Evolutionary conservation across 2,113 vertebrate genomes (phyloP).

Genomic region (Triplophysa tibetana): DNA sequence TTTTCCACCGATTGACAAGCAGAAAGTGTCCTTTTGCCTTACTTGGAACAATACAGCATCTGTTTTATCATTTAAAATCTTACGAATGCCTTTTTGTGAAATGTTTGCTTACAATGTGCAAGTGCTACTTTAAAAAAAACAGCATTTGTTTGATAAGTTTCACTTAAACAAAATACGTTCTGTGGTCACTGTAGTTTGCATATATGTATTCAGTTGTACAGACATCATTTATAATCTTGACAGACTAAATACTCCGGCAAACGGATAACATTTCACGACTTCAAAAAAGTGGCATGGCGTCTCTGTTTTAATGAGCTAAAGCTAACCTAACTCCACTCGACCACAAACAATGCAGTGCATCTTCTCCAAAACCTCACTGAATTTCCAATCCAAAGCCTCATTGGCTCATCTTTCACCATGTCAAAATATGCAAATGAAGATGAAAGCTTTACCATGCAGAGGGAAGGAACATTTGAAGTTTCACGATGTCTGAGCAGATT

Average conservation of each 20-base stretch:
- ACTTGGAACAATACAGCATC: no score
- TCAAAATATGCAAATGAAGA: constrained; percentile 19
- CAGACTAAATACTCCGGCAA: neutral
- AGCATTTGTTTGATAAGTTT: no score
- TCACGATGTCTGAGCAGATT: constrained; percentile 25
- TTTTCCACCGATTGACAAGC: no score
- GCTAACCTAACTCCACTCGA: constrained; percentile 18
- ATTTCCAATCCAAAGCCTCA: constrained; percentile 33
- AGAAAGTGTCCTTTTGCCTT: no score
- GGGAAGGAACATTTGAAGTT: neutral
- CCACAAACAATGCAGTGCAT: constrained; percentile 23
- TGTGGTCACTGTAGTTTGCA: neutral
- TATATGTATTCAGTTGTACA: neutral
- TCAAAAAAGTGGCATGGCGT: constrained; percentile 9
- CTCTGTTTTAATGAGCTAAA: constrained; percentile 37
- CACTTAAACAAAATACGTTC: no score
- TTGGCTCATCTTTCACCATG: constrained; percentile 19
- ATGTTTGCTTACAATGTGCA: no score
- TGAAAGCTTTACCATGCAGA: constrained; percentile 27
- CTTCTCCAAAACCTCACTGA: constrained; percentile 29
- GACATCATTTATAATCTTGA: neutral
- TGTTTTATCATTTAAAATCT: no score
- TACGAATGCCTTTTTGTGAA: no score
- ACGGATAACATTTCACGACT: constrained; percentile 32
- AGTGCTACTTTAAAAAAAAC: no score